A percentile compares a stretch with the other conserved stretches of the same genome.
These are phyloP conservation scores for Poeciliopsis occidentalis DNA, from an alignment of 2,113 vertebrate genomes.

Conservation along the genomic window DNA sequence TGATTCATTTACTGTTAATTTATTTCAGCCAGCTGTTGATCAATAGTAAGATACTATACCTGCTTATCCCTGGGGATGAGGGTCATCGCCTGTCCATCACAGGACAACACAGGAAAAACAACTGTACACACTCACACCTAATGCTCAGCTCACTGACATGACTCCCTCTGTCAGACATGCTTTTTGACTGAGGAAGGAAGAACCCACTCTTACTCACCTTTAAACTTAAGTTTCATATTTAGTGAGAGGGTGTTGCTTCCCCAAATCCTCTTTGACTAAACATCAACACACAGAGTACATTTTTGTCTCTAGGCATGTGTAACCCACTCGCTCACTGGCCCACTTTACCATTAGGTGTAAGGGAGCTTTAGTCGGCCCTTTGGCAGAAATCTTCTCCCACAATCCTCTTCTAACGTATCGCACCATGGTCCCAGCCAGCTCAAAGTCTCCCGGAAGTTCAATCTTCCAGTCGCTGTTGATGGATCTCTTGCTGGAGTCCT, in stretches of 20 bases:
- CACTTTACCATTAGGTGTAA: conserved; percentile 93
- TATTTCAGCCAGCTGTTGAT: no score
- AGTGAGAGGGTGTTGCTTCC: no score
- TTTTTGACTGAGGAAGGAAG: no score
- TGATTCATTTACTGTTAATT: no score
- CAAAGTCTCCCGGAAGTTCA: conserved; percentile 96
- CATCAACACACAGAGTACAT: neutral
- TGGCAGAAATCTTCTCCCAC: conserved; percentile 99
- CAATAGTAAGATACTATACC: no score
- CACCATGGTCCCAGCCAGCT: conserved; percentile 95
- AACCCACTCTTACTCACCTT: no score
- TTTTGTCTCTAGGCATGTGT: neutral
- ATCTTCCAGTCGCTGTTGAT: conserved; percentile 99
- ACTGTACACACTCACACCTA: no score
- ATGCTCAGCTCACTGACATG: no score
- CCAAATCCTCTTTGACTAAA: neutral
- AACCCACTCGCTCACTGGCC: neutral
- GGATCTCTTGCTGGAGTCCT: conserved; percentile 92
- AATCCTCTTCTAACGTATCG: conserved; percentile 95
- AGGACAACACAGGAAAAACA: no score
- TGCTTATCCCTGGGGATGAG: no score
- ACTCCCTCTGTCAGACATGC: no score
- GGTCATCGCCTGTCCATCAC: no score
- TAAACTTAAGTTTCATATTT: neutral
- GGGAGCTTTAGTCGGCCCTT: conserved; percentile 94